Evolutionary conservation across 2,113 vertebrate species (phyloP).

Genomic region (Perognathus longimembris): DNA sequence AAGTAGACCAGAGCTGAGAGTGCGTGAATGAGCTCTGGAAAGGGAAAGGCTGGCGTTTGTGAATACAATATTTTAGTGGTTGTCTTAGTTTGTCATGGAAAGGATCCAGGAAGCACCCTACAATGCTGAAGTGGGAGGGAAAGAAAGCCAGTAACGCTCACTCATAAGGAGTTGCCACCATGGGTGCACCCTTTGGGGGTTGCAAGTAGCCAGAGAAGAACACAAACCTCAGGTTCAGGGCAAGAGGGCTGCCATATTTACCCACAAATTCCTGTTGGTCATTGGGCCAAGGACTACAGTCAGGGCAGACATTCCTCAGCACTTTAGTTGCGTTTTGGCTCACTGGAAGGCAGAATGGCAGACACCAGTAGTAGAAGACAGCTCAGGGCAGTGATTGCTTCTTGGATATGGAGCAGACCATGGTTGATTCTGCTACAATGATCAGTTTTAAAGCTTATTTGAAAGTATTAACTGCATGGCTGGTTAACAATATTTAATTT

Average conservation of each 20-base stretch:
- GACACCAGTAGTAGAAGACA: not conserved
- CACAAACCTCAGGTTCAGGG: not conserved
- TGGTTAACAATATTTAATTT: conserved; percentile 29
- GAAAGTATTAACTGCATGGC: not conserved
- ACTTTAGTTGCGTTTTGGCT: not conserved
- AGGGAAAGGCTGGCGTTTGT: not conserved
- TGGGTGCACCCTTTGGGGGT: not conserved
- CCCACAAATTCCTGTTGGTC: not conserved
- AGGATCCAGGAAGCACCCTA: not conserved
- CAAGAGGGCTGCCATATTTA: not conserved
- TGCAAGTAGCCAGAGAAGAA: not conserved
- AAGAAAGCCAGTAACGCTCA: not conserved
- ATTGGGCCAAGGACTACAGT: not conserved
- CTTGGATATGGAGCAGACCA: too few relatives aligned
- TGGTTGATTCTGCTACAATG: not conserved
- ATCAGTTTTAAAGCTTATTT: not conserved
- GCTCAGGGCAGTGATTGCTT: not conserved
- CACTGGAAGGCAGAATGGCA: not conserved
- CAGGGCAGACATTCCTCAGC: not conserved
- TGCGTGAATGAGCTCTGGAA: not conserved
- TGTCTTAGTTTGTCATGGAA: not conserved
- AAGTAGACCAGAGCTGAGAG: not conserved
- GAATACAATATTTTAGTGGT: not conserved
- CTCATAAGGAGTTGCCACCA: not conserved
- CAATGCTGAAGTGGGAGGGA: not conserved